phyloP scores from a whole-genome alignment of 2,888 invertebrate genomes.

The Pollenia angustigena region DNA sequence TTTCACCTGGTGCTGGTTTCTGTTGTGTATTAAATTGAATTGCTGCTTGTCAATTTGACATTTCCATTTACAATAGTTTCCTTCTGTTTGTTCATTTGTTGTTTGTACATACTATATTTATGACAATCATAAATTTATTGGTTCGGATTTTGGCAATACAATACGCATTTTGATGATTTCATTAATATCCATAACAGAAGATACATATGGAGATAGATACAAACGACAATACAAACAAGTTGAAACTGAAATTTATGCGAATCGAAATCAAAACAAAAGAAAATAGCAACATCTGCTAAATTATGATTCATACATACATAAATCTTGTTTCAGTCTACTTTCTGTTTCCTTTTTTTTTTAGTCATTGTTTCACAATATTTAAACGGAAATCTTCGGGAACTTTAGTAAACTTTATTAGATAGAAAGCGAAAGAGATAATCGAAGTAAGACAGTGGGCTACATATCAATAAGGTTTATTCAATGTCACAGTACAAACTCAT shows the following conservation, averaged over 20 bases:
- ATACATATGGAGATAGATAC: neutral
- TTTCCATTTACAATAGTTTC: conserved; percentile 28
- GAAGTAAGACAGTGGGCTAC: neutral
- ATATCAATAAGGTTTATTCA: neutral
- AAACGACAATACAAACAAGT: neutral
- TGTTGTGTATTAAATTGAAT: conserved; percentile 7
- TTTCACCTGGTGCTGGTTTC: conserved; percentile 36
- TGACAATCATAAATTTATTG: conserved; percentile 54
- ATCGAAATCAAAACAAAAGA: neutral
- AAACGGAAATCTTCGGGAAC: neutral
- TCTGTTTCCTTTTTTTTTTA: neutral
- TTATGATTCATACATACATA: conserved; percentile 46
- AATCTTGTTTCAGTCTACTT: conserved; percentile 13
- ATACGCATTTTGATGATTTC: conserved; percentile 55
- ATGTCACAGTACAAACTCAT: no score
- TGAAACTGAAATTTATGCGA: conserved; percentile 11
- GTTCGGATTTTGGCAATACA: conserved; percentile 3
- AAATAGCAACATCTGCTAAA: conserved; percentile 38
- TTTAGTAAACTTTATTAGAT: neutral
- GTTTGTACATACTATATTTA: conserved; percentile 36
- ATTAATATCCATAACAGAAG: neutral
- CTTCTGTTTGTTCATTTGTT: neutral
- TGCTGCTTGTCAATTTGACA: conserved; percentile 51
- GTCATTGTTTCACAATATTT: neutral
- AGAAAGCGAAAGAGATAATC: no score